Conservation (phyloP, 2,797 vertebrate species). For the Acestrorhynchus altus region DNA sequence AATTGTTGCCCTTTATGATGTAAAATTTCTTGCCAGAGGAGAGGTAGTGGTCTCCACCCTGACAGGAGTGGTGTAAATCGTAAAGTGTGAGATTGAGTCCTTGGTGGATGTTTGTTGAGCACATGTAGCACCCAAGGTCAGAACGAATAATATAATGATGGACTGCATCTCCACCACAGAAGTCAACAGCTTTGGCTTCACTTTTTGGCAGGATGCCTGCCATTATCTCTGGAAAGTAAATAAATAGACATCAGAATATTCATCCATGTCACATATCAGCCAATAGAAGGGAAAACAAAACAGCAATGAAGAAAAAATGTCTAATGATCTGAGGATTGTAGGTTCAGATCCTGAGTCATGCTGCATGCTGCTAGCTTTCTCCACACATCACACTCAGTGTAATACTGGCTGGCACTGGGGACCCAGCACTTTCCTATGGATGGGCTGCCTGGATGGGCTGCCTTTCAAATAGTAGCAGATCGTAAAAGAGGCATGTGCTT, state of each 20-base stretch:
- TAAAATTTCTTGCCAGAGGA: slow-evolving; percentile 5
- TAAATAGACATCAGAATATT: not conserved
- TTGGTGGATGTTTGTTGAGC: not conserved
- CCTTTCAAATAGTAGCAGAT: no score
- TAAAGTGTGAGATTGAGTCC: not conserved
- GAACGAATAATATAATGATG: slow-evolving; percentile 9
- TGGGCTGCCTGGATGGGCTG: no score
- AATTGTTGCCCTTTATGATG: slow-evolving; percentile 12
- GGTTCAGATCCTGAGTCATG: no score
- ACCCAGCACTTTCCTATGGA: no score
- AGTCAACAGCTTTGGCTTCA: not conserved
- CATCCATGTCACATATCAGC: not conserved
- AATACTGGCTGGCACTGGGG: no score
- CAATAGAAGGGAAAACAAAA: not conserved
- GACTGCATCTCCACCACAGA: not conserved
- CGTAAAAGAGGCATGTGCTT: no score
- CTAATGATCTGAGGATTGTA: no score
- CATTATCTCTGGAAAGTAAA: not conserved
- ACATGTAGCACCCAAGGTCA: slow-evolving; percentile 15
- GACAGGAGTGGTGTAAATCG: not conserved
- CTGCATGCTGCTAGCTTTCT: no score
- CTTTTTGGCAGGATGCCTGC: not conserved
- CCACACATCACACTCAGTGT: no score
- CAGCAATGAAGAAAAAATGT: no score
- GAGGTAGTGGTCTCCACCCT: slow-evolving; percentile 8